These are phyloP conservation scores for Macrosiphum euphorbiae DNA, from an alignment of 2,888 invertebrate genomes.

Conservation along the genomic window DNA sequence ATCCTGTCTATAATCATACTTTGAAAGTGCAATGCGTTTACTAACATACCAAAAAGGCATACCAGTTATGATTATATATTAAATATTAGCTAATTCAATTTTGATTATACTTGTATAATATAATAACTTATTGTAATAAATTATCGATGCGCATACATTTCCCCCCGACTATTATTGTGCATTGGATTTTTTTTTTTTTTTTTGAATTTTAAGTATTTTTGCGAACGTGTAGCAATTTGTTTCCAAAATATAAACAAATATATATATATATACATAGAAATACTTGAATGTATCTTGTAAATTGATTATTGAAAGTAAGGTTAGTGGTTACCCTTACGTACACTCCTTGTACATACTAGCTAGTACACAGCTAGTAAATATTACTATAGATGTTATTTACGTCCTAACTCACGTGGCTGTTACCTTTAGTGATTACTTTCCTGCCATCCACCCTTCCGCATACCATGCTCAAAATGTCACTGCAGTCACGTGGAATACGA, in stretches of 20 bases:
- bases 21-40: background rate
- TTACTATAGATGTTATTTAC: background rate
- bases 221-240: slow-evolving; percentile 49
- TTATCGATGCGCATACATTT: slow-evolving; percentile 44
- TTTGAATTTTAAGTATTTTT: slow-evolving; percentile 41
- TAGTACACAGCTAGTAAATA: background rate
- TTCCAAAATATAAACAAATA: slow-evolving; percentile 31
- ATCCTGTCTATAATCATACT: slow-evolving; percentile 18
- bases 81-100: slow-evolving; percentile 46
- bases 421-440: background rate
- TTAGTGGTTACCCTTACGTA: background rate
- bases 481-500: background rate
- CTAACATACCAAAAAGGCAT: slow-evolving; percentile 8
- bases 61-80: slow-evolving; percentile 37
- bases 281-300: background rate
- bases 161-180: slow-evolving; percentile 11
- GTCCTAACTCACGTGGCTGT: background rate
- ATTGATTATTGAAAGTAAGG: background rate
- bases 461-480: background rate
- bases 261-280: slow-evolving; percentile 13
- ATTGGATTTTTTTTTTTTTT: slow-evolving; percentile 38
- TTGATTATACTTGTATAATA: slow-evolving; percentile 47
- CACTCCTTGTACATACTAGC: background rate
- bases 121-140: slow-evolving; percentile 52
- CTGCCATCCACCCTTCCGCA: no score